Evolutionary conservation across 2,888 invertebrate genomes (phyloP).

Genomic region (Luperina testacea): DNA sequence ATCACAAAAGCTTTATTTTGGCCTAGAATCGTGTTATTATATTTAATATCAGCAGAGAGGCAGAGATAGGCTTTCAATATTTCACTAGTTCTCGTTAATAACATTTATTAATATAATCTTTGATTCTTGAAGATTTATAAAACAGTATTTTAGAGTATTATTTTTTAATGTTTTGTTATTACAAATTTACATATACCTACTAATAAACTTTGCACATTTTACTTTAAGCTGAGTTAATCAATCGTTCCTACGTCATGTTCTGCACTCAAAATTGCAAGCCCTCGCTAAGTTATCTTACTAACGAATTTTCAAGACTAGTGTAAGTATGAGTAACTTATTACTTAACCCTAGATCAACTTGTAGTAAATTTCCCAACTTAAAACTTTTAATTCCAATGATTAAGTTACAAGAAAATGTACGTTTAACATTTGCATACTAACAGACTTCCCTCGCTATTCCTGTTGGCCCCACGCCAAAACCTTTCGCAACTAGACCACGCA

Average conservation of each 20-base stretch:
- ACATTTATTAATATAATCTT: constrained; percentile 13
- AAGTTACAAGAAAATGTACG: constrained; percentile 14
- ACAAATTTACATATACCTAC: no score
- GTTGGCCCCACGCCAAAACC: constrained; percentile 47
- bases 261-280: neutral
- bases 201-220: no score
- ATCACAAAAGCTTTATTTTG: neutral
- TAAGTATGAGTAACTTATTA: neutral
- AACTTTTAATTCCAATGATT: constrained; percentile 4
- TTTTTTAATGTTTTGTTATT: no score
- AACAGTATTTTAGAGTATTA: neutral
- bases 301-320: neutral
- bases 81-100: constrained; percentile 8
- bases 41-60: neutral
- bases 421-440: constrained; percentile 13
- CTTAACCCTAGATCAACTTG: neutral
- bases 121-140: neutral
- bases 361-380: neutral
- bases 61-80: neutral
- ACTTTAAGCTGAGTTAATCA: no score
- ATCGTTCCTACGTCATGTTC: neutral
- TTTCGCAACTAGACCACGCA: constrained; percentile 32
- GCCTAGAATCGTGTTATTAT: neutral
- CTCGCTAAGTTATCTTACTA: neutral
- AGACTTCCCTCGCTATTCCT: constrained; percentile 12